Conservation (phyloP, 2,888 invertebrate genomes). For the Andrena chrysosceles region DNA sequence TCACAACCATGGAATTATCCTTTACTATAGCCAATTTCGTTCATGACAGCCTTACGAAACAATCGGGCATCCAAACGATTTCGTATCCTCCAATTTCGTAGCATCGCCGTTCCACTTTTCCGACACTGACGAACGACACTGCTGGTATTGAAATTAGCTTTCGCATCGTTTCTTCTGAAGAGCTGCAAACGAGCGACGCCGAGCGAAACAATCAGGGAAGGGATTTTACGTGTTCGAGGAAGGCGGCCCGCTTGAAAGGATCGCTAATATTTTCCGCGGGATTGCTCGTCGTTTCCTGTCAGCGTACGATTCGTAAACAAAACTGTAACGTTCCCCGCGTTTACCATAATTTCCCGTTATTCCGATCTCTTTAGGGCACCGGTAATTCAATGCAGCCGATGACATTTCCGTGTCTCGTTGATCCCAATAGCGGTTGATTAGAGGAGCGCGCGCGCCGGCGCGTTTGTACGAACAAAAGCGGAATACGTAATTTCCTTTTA, state of each 20-base stretch:
- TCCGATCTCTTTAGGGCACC: constrained; percentile 17
- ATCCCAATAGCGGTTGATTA: constrained; percentile 40
- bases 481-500: background rate
- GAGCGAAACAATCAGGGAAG: background rate
- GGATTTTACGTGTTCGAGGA: constrained; percentile 19
- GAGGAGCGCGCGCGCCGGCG: constrained; percentile 6
- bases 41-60: background rate
- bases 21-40: background rate
- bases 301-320: constrained; percentile 28
- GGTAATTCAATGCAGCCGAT: constrained; percentile 35
- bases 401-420: constrained; percentile 54
- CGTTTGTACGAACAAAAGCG: background rate
- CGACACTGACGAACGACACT: background rate
- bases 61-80: background rate
- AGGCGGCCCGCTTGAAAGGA: background rate
- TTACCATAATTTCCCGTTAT: constrained; percentile 32
- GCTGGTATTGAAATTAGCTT: constrained; percentile 1
- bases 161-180: background rate
- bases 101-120: constrained; percentile 18
- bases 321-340: constrained; percentile 36
- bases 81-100: too few species aligned
- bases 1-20: background rate
- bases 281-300: constrained; percentile 47
- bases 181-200: background rate
- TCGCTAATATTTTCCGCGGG: constrained; percentile 22